These are phyloP conservation scores for Belonocnema kinseyi DNA, from an alignment of 1,140 invertebrate genomes.

Conservation along the genomic window DNA sequence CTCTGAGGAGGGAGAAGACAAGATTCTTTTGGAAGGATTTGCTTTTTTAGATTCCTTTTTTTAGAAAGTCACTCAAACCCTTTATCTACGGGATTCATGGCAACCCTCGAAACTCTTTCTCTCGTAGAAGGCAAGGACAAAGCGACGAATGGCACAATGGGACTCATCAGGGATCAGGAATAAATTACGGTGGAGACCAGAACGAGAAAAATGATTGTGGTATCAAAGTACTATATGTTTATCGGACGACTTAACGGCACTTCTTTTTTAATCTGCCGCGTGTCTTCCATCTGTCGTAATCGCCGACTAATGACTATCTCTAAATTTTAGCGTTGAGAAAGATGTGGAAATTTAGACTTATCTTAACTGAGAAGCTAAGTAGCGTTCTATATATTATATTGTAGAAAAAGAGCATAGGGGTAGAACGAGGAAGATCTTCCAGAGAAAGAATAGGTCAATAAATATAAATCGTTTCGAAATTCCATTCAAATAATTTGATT, in stretches of 20 bases:
- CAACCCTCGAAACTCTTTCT: slow-evolving; percentile 37
- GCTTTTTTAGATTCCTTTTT: not conserved
- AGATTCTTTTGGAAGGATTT: slow-evolving; percentile 32
- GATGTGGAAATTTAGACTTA: not conserved
- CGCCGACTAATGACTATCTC: slow-evolving; percentile 21
- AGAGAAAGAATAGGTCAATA: no score
- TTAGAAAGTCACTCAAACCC: slow-evolving; percentile 40
- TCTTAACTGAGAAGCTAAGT: not conserved
- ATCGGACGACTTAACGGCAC: not conserved
- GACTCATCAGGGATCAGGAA: slow-evolving; percentile 71
- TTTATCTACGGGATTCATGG: slow-evolving; percentile 15
- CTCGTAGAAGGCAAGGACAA: slow-evolving; percentile 52
- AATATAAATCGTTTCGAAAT: no score
- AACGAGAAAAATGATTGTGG: slow-evolving; percentile 64
- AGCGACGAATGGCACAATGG: slow-evolving; percentile 62
- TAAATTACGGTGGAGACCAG: slow-evolving; percentile 64
- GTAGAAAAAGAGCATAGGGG: no score
- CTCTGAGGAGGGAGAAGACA: not conserved
- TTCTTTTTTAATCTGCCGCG: slow-evolving; percentile 11
- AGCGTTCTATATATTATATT: not conserved
- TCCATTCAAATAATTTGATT: no score
- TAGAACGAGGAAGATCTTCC: no score
- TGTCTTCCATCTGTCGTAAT: slow-evolving; percentile 28
- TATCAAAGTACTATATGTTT: slow-evolving; percentile 40
- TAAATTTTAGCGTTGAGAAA: not conserved